Evolutionary conservation across 2,888 invertebrate species (phyloP).

Genomic region (Anthophora plumipes): DNA sequence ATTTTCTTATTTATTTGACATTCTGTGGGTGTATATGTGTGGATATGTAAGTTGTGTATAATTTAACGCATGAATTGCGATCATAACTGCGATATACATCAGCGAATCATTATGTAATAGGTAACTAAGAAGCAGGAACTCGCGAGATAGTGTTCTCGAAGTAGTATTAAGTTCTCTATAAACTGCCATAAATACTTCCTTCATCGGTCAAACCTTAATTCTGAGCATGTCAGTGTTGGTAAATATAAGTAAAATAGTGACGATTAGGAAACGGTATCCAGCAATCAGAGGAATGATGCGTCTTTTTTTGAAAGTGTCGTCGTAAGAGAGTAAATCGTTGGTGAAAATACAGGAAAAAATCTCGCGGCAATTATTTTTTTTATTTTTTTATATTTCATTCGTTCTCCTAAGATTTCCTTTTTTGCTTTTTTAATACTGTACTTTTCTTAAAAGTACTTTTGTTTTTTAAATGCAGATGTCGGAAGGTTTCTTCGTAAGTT

Average conservation of each 20-base stretch:
- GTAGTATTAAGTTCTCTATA: neutral
- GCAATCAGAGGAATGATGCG: too few species aligned
- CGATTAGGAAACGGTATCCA: neutral
- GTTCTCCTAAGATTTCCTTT: too few species aligned
- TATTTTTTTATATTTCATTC: too few species aligned
- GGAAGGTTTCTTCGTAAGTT: too few species aligned
- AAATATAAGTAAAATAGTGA: constrained; percentile 1
- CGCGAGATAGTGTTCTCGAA: neutral
- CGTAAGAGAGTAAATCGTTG: too few species aligned
- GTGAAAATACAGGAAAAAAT: neutral
- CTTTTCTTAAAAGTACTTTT: too few species aligned
- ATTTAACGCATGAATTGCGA: constrained; percentile 15
- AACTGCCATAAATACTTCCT: constrained; percentile 5
- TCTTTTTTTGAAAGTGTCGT: neutral
- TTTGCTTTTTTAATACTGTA: too few species aligned
- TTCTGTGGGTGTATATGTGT: neutral
- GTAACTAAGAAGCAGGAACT: constrained; percentile 27
- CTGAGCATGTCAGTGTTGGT: neutral
- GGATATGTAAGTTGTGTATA: neutral
- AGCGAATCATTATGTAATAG: constrained; percentile 22
- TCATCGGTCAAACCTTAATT: neutral
- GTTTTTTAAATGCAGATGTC: too few species aligned
- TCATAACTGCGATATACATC: neutral
- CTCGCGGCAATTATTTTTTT: neutral
- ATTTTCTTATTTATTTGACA: neutral